These are phyloP conservation scores for Drosophila neotestacea DNA, from an alignment of 2,888 invertebrate genomes.

Conservation along the genomic window DNA sequence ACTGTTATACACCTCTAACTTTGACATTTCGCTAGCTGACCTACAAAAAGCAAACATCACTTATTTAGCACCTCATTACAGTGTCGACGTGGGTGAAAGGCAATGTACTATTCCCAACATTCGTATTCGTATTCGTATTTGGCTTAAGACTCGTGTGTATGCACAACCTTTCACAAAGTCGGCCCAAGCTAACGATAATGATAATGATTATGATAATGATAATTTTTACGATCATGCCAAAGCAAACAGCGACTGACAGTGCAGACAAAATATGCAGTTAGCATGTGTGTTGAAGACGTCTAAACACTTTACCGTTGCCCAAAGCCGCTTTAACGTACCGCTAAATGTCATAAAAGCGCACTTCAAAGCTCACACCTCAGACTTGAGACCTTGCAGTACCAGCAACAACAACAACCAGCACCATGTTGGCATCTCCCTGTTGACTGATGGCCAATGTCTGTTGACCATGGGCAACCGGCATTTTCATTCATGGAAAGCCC, in stretches of 20 bases:
- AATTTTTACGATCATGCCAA: conserved; percentile 63
- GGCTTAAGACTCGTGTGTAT: conserved; percentile 43
- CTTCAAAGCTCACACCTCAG: conserved; percentile 18
- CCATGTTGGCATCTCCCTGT: conserved; percentile 6
- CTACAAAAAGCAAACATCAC: conserved; percentile 19
- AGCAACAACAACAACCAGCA: neutral
- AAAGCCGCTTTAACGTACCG: conserved; percentile 54
- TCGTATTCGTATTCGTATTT: conserved; percentile 43
- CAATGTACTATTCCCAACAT: conserved; percentile 15
- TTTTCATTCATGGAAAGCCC: conserved; percentile 34
- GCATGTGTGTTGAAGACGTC: conserved; percentile 64
- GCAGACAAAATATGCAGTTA: conserved; percentile 67
- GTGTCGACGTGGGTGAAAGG: conserved; percentile 65
- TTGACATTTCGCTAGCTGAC: conserved; percentile 19
- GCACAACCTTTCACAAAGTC: conserved; percentile 65
- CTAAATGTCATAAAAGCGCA: conserved; percentile 69
- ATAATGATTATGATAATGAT: conserved; percentile 68
- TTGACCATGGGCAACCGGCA: conserved; percentile 32
- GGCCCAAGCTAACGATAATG: conserved; percentile 42
- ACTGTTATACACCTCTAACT: conserved; percentile 22
- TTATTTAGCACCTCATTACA: conserved; percentile 15
- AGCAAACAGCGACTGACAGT: conserved; percentile 23
- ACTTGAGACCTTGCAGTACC: conserved; percentile 17
- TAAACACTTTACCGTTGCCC: conserved; percentile 65
- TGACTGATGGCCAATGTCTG: conserved; percentile 6